phyloP scores from a whole-genome alignment of 92 coral and sea anemone genomes.

The Montipora capitata region DNA sequence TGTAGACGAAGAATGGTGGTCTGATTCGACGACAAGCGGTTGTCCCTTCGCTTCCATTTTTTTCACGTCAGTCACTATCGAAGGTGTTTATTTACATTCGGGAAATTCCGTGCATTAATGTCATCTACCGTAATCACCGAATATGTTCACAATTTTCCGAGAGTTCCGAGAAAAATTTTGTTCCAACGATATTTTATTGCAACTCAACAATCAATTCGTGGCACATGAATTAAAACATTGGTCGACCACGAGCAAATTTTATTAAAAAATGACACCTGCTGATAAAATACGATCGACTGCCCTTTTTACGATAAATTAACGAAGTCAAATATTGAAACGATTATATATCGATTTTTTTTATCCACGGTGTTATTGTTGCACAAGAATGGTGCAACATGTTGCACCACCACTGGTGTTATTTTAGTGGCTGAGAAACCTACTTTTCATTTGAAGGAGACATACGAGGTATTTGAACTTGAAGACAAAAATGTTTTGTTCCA shows the following conservation, averaged over 20 bases:
- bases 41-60: conserved; percentile 54
- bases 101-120: conserved; percentile 23
- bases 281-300: background rate
- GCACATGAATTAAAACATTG: background rate
- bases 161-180: background rate
- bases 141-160: conserved; percentile 14
- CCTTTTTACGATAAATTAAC: background rate
- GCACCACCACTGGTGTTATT: background rate
- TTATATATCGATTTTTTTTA: conserved; percentile 8
- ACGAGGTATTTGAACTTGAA: too few relatives aligned
- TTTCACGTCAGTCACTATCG: background rate
- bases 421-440: too few relatives aligned
- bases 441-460: too few relatives aligned
- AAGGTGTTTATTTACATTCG: background rate
- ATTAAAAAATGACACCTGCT: background rate
- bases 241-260: background rate
- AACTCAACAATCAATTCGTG: background rate
- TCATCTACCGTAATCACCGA: conserved; percentile 9
- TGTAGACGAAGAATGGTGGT: conserved; percentile 89
- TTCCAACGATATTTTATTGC: background rate
- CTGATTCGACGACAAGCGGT: conserved; percentile 73
- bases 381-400: background rate
- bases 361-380: conserved; percentile 6
- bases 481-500: conserved; percentile 13
- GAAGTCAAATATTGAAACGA: background rate